These are phyloP conservation scores for Menidia menidia DNA, from an alignment of 2,797 vertebrate species.

Conservation along the genomic window DNA sequence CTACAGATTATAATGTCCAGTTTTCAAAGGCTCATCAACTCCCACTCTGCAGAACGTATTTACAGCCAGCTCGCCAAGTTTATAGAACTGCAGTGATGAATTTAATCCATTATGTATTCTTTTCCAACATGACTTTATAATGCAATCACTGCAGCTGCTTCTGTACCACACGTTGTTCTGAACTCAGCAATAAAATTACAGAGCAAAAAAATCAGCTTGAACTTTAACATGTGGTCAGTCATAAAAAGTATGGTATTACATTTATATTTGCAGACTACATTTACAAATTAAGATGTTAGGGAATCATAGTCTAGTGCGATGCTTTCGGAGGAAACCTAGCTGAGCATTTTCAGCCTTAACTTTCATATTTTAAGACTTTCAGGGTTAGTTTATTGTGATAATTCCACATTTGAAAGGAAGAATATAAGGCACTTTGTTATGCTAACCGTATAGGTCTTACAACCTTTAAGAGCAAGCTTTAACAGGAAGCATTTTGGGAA, in stretches of 20 bases:
- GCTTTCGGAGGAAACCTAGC: too few species aligned
- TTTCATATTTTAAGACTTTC: too few species aligned
- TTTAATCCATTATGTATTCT: constrained; percentile 60
- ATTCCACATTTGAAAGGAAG: too few species aligned
- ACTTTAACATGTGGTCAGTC: constrained; percentile 39
- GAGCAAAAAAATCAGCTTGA: constrained; percentile 13
- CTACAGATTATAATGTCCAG: not conserved
- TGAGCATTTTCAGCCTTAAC: too few species aligned
- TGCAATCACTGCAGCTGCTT: constrained; percentile 52
- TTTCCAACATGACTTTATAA: constrained; percentile 58
- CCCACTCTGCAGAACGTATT: constrained; percentile 30
- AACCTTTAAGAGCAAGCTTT: too few species aligned
- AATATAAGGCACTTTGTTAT: too few species aligned
- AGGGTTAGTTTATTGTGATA: too few species aligned
- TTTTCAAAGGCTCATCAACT: constrained; percentile 16
- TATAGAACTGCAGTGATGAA: constrained; percentile 41
- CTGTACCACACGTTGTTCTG: constrained; percentile 22
- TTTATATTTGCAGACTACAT: constrained; percentile 3
- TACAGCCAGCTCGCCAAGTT: constrained; percentile 35
- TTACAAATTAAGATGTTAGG: constrained; percentile 1
- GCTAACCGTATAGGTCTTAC: too few species aligned
- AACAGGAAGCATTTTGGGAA: too few species aligned
- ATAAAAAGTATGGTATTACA: constrained; percentile 22
- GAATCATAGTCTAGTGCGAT: too few species aligned
- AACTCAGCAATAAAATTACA: constrained; percentile 35